Conservation (phyloP, 2,888 invertebrate species). For the Cryptocheilus praepositus region DNA sequence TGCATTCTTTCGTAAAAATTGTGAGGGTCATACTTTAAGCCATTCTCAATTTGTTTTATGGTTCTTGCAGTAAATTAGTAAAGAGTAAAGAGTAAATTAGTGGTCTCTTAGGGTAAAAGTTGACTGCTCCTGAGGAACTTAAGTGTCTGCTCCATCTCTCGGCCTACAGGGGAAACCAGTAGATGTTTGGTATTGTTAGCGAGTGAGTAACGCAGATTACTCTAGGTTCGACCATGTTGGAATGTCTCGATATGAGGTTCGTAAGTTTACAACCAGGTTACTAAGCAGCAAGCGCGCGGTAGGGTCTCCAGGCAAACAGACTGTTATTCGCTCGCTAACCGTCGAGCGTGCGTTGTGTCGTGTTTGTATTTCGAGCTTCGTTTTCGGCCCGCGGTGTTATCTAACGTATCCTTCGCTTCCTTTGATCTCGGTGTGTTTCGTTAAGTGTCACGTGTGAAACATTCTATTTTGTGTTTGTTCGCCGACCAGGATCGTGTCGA, state of each 20-base stretch:
- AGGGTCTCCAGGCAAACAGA: neutral
- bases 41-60: too few relatives aligned
- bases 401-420: neutral
- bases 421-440: neutral
- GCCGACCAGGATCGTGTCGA: neutral
- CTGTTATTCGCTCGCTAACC: constrained; percentile 5
- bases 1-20: too few relatives aligned
- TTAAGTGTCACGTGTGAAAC: constrained; percentile 6
- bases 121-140: too few relatives aligned
- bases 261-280: neutral
- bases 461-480: neutral
- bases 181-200: neutral
- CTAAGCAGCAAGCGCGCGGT: neutral
- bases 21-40: too few relatives aligned
- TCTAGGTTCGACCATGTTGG: neutral
- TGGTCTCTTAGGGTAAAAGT: too few relatives aligned
- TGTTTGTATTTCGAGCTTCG: neutral
- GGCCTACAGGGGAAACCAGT: too few relatives aligned
- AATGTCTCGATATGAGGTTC: neutral
- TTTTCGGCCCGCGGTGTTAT: neutral
- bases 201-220: neutral
- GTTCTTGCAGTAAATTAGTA: too few relatives aligned
- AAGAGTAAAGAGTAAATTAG: too few relatives aligned
- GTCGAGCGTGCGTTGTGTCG: constrained; percentile 4
- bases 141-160: too few relatives aligned